Evolutionary conservation across 2,797 vertebrate species (phyloP).

Genomic region (Rhinogobio ventralis): DNA sequence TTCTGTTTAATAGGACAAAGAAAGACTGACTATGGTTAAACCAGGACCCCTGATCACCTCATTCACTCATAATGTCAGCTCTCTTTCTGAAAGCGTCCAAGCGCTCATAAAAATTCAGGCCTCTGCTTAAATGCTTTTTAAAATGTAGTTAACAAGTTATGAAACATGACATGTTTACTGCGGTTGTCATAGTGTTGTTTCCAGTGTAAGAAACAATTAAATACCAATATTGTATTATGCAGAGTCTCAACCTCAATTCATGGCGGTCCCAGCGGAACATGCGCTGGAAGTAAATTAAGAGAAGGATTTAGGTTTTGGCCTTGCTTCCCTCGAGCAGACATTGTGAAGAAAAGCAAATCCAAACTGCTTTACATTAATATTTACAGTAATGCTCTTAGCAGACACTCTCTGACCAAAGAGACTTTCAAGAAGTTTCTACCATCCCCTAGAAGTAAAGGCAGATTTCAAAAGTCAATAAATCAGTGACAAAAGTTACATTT

Average conservation of each 20-base stretch:
- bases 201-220: constrained; percentile 69
- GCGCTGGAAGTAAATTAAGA: constrained; percentile 52
- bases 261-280: constrained; percentile 28
- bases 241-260: constrained; percentile 56
- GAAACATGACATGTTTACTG: constrained; percentile 74
- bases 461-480: constrained; percentile 32
- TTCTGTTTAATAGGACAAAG: background rate
- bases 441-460: background rate
- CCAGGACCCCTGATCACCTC: constrained; percentile 66
- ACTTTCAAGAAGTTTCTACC: constrained; percentile 21
- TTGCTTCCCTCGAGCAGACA: constrained; percentile 15
- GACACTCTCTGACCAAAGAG: constrained; percentile 26
- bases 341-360: constrained; percentile 34
- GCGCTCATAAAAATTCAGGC: constrained; percentile 70
- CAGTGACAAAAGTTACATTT: background rate
- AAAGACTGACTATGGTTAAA: constrained; percentile 62
- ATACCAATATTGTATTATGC: constrained; percentile 58
- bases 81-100: constrained; percentile 74
- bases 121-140: constrained; percentile 69
- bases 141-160: constrained; percentile 77
- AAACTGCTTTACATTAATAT: constrained; percentile 48
- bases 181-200: constrained; percentile 71
- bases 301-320: constrained; percentile 47
- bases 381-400: constrained; percentile 43
- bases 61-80: constrained; percentile 70